Base-by-base conservation (phyloP, 2,888 invertebrate species). In the Onthophagus sagittarius region DNA sequence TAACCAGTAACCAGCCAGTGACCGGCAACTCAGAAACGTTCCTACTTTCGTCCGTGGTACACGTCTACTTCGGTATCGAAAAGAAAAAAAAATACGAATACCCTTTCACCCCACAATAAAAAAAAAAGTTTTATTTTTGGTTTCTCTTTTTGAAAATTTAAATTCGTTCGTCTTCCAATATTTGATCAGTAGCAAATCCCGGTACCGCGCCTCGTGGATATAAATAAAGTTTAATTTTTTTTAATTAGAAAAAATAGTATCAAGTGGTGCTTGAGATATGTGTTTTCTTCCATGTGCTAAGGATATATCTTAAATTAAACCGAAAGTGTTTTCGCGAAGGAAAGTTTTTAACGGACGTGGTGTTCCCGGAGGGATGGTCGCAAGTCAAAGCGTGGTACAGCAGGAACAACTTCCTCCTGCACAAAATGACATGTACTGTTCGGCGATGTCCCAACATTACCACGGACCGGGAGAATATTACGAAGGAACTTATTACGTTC, bases 381-480 rank as follows among this genome's bases (percentile, higher is more conserved):
- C 86, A 80, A 85, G 85, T 81, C 85, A 85, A 78, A 84, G 83
- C 81, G 84, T 85, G 77, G 78, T 77, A 71, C 80, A 79, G 75
- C 84, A 84, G 78, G 79, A 78, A 74, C 67, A 67, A 67, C 31
- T 67, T n/a, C 67, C 67, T 67, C 84, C 84, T 78, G 78, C 81
- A 77, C 84, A 84, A 80, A 84, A 85, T 83, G 82, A 83, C 76
- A 85, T 85, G 85, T 86, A 86, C 82, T 85, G 85, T 80, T 81
- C 83, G 76, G 86, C 86, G 82, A 79, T 83, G 74, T 78, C 79
- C 63, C 80, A 81, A 76, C 81, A 83, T 84, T 88, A 88, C 82
- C 82, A 80, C 77, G 32, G 23, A 23, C 67, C 67, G n/a, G 89
- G 89, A 83, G 90, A 90, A 84, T 86, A 84, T 80, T 90, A 89